Evolutionary conservation across 2,113 vertebrate species (phyloP), one percentile per base, ranked within the genome.

Genomic region (Fulica atra): DNA sequence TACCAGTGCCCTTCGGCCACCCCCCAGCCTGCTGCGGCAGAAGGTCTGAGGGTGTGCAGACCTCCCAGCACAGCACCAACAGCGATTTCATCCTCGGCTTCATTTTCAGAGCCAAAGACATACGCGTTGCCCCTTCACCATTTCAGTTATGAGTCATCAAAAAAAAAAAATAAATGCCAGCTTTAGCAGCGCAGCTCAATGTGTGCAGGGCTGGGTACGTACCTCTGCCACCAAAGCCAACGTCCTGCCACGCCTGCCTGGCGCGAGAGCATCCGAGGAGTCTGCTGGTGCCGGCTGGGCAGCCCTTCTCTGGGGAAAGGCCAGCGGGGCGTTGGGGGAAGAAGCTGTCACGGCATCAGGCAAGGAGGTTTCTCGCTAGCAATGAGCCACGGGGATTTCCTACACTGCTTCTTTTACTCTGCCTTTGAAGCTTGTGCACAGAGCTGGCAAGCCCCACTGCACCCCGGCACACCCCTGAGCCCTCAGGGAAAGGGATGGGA

Each of bases 381-480:
- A 4, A 48, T 14, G 23, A 21, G 11, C 71, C 16, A n/a, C 7
- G 1, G 77, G 36, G 29, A 6, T 28, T 69, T 73, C 92, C 86
- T 44, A 28, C 2, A 5, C 54, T 2, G 18, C 68, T 81, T 5
- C 77, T 88, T 66, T 54, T 24, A 50, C 1, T 2, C 65, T 56
- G 85, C 57, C 70, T 88, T 40, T 83, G 89, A 73, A 77, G 83
- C 36, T 57, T n/a, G 48, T 4, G 18, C 0, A 1, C 29, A 28
- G 86, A 70, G 21, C 69, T 5, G 9, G 46, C 44, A 13, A 93
- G 61, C 65, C n/a, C 21, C 3, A 31, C 91, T 96, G 91, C 83
- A 88, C 68, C 83, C 44, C 1, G 57, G 65, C 96, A 92, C 91
- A 87, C 56, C 91, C 74, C 82, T 31, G 76, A 96, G 93, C 89